Conservation (phyloP, 2,797 vertebrate genomes). For the Gouania willdenowi region DNA sequence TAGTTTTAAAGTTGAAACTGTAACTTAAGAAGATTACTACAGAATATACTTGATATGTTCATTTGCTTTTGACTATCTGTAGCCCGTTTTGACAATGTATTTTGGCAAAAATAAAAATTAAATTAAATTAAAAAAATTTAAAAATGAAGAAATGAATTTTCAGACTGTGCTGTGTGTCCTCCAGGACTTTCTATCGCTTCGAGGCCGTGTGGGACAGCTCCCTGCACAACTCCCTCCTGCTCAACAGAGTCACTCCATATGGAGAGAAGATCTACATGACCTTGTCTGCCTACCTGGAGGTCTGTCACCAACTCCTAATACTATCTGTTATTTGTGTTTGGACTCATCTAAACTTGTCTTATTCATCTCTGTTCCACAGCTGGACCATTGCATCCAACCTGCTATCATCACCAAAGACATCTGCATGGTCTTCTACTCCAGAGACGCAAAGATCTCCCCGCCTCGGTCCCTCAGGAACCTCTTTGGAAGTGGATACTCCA, state of each 20-base stretch:
- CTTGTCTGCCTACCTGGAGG: constrained; percentile 96
- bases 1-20: no score
- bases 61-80: no score
- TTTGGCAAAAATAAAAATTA: no score
- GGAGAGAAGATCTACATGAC: constrained; percentile 99
- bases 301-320: constrained; percentile 44
- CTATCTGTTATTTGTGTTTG: background rate
- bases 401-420: constrained; percentile 98
- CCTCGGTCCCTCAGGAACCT: constrained; percentile 93
- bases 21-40: no score
- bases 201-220: constrained; percentile 99
- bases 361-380: constrained; percentile 65
- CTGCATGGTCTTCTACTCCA: constrained; percentile 96
- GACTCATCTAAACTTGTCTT: background rate
- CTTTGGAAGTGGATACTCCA: constrained; percentile 94
- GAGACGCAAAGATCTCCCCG: constrained; percentile 94
- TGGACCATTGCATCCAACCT: constrained; percentile 98
- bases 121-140: no score
- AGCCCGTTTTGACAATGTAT: no score
- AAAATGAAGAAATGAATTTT: no score
- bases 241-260: constrained; percentile 93
- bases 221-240: constrained; percentile 94
- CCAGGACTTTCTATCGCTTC: constrained; percentile 94
- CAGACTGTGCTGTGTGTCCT: background rate
- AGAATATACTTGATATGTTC: no score